A percentile compares a stretch with the other conserved stretches of the same genome.
Evolutionary conservation across 1,140 invertebrate species (phyloP).

Genomic region (Lanistes nyassanus): DNA sequence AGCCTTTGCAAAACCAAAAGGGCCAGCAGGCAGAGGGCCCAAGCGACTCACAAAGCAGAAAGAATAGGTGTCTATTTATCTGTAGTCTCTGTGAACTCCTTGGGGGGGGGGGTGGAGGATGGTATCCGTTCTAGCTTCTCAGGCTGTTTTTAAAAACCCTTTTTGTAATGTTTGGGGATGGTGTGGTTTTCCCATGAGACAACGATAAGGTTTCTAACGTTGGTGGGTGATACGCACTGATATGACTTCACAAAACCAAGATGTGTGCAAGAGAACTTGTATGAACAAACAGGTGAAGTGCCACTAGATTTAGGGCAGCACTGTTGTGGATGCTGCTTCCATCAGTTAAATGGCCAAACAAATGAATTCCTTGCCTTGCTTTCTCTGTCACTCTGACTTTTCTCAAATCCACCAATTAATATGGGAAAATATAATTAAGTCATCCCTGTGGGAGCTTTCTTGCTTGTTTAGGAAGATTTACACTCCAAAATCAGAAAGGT

Average conservation of each 20-base stretch:
- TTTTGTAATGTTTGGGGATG: background rate
- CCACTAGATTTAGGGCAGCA: background rate
- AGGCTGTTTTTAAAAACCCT: background rate
- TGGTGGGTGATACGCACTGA: background rate
- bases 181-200: background rate
- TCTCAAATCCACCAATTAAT: no score
- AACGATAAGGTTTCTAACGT: background rate
- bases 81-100: background rate
- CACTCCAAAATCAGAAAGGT: no score
- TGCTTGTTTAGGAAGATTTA: no score
- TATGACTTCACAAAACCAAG: background rate
- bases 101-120: background rate
- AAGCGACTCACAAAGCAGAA: constrained; percentile 69
- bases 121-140: background rate
- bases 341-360: background rate
- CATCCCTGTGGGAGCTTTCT: no score
- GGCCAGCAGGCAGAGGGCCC: constrained; percentile 89
- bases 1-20: constrained; percentile 95
- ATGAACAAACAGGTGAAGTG: background rate
- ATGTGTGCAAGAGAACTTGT: background rate
- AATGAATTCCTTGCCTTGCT: background rate
- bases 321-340: background rate
- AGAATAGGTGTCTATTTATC: constrained; percentile 16
- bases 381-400: constrained; percentile 1
- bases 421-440: no score